Base-by-base conservation (phyloP, 2,888 invertebrate genomes). In the Tetrapedia diversipes region DNA sequence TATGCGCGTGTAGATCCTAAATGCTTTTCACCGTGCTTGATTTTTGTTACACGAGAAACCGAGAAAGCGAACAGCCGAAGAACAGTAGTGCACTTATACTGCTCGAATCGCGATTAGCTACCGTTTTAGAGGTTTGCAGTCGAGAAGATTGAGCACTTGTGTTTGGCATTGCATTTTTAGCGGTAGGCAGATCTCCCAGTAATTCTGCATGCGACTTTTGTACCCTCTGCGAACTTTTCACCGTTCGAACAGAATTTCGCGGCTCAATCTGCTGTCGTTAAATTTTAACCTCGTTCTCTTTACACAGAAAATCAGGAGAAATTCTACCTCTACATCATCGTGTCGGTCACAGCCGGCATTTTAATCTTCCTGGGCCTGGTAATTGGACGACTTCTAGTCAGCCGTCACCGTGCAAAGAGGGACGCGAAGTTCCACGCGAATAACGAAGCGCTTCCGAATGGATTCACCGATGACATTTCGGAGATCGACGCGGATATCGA, bases 391-490 rank as follows among this genome's bases (percentile, higher is more conserved):
- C 94, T 97, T 72, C 92, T 96, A 63, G 92, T 96, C 83, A 95
- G 95, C 87, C 94, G 95, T 72, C 94, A 94, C 84, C 93, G 94
- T 59, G 92, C 93, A 34, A 94, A 94, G 79, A 94, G 94, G 74
- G 95, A 94, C 27, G 92, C 94, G 27, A 95, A 96, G 92, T 95
- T 95, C 75, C 94, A 94, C 81, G 94, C 95, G 60, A 95, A 95
- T 78, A 95, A 96, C 77, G 95, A 96, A 53, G 94, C 96, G 83
- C 93, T 96, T 71, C 96, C 96, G 16, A 96, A 96, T 90, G 96
- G 96, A 71, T 97, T 97, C 92, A 95, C 95, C 85, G 97, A 97
- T 92, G 96, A 97, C 91, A 96, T 97, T 92, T 97, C 96, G 86
- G 97, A 97, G 92, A 95, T 96, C 49, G 96, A 96, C 91, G 96